These are phyloP conservation scores for Pseudotriccus pelzelni DNA, from an alignment of 2,797 vertebrate species.

Conservation along the genomic window DNA sequence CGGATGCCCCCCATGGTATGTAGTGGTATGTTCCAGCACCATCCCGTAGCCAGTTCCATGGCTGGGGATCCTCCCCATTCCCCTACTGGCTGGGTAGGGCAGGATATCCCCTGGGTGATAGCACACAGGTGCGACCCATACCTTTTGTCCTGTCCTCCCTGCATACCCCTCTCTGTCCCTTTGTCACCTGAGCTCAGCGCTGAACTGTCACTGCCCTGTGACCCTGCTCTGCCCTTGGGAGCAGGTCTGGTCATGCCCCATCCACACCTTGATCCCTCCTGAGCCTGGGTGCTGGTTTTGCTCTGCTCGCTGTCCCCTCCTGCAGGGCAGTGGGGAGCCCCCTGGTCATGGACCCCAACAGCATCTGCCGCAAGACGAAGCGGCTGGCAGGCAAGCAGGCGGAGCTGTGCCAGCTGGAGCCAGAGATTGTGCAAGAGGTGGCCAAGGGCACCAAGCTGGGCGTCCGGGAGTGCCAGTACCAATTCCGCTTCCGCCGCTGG, in stretches of 20 bases:
- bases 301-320: slow-evolving; percentile 55
- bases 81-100: fast-evolving
- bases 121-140: neutral
- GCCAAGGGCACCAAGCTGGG: slow-evolving; percentile 94
- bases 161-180: neutral
- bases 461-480: slow-evolving; percentile 95
- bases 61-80: fast-evolving
- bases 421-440: slow-evolving; percentile 93
- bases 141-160: neutral
- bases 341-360: slow-evolving; percentile 98
- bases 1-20: neutral
- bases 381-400: slow-evolving; percentile 93
- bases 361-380: slow-evolving; percentile 97
- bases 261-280: neutral
- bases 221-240: neutral
- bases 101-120: neutral
- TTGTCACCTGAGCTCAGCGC: neutral
- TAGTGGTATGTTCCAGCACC: neutral
- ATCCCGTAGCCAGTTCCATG: neutral
- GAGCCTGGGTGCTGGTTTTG: slow-evolving; percentile 33
- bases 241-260: neutral
- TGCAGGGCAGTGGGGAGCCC: slow-evolving; percentile 97
- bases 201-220: neutral
- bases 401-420: slow-evolving; percentile 94
- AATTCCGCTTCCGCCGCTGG: slow-evolving; percentile 97